Evolutionary conservation across 1,140 invertebrate genomes (phyloP), one percentile per base, ranked within the genome.

Genomic region (Battus philenor): DNA sequence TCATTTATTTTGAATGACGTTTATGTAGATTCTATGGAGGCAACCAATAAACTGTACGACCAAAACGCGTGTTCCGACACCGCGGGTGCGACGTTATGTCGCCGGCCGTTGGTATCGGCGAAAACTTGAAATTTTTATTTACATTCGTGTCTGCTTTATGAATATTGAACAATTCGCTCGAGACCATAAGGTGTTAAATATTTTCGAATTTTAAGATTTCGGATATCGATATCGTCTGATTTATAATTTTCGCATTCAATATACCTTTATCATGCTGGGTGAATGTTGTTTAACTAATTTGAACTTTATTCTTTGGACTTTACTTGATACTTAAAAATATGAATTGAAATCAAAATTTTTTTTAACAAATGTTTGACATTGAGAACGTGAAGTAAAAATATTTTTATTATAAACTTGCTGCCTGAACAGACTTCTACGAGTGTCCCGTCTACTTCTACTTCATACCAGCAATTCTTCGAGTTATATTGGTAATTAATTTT

Each of bases 1-100:
- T 67, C 61, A 79, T 77, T 70, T 75, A 79, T 76, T 65, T 67
- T 44, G 59, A 48, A 63, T 70, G 77, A 76, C 74, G 68, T 76
- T 81, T 72, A 81, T 78, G 60, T 59, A 60, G 51, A 68, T 70
- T 64, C 68, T 72, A 70, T 68, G 57, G 59, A 61, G 27, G 16
- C 47, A 47, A 69, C 57, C 66, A 74, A 69, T 79, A 76, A 69
- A 71, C 41, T 36, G 38, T 51, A 52, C 60, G 59, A 59, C 54
- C 62, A 65, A 66, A 73, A 65, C 45, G 54, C 50, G 55, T 63
- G 48, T 62, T 56, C 51, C 31, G 50, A 68, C 55, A 58, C 62
- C 47, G 13, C 36, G 26, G 34, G 15, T 6, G 9, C 17, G n/a
- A 9, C 16, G 10, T 20, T 2, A 5, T 4, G 4, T 9, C 38